Evolutionary conservation across 1,140 invertebrate genomes (phyloP).

Genomic region (Drosophila serrata): DNA sequence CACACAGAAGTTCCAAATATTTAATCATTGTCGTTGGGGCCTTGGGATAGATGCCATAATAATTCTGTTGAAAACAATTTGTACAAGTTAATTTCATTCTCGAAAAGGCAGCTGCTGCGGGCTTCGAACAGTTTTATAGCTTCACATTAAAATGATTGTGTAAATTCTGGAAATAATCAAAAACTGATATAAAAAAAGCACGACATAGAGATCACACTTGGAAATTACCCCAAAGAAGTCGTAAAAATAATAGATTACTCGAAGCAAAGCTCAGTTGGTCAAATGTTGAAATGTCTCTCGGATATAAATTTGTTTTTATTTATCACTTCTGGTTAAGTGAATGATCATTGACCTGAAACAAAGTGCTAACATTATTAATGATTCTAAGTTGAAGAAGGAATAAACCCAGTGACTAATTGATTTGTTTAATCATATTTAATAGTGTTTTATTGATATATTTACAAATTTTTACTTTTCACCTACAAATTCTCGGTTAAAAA

Average conservation of each 20-base stretch:
- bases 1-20: slow-evolving; percentile 76
- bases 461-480: neutral
- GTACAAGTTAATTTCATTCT: slow-evolving; percentile 66
- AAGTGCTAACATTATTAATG: neutral
- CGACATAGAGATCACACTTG: slow-evolving; percentile 51
- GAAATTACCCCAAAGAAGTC: slow-evolving; percentile 53
- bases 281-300: neutral
- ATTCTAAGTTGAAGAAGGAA: neutral
- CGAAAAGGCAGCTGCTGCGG: slow-evolving; percentile 48
- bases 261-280: slow-evolving; percentile 4
- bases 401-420: no score
- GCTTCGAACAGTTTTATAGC: slow-evolving; percentile 57
- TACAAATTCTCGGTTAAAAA: neutral
- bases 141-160: slow-evolving; percentile 76
- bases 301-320: slow-evolving; percentile 28
- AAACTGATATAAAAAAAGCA: slow-evolving; percentile 25
- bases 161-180: slow-evolving; percentile 68
- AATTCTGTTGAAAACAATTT: slow-evolving; percentile 81
- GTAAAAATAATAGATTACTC: slow-evolving; percentile 47
- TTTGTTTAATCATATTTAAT: neutral
- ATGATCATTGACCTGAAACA: neutral
- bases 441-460: neutral
- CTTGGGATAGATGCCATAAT: slow-evolving; percentile 68
- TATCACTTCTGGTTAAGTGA: slow-evolving; percentile 13
- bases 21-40: slow-evolving; percentile 76